These are phyloP conservation scores for Malurus elegans DNA, from an alignment of 2,113 vertebrate species.

Conservation along the genomic window DNA sequence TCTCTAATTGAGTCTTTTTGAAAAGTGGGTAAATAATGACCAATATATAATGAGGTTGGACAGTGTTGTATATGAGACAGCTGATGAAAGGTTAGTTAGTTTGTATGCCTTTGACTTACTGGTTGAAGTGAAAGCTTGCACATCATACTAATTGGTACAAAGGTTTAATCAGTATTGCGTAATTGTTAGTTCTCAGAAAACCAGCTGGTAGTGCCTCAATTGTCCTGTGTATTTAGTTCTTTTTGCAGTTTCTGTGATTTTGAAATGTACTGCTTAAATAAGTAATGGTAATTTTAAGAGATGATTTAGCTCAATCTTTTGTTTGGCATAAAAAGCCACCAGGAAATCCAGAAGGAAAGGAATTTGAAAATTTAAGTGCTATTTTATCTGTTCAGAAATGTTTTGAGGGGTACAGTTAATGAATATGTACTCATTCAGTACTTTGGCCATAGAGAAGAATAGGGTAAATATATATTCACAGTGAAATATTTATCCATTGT, in stretches of 20 bases:
- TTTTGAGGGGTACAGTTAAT: neutral
- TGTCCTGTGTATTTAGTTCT: neutral
- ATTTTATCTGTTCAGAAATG: neutral
- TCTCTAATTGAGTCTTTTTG: neutral
- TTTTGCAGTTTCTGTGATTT: neutral
- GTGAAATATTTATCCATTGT: neutral
- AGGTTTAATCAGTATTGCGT: neutral
- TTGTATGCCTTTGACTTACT: neutral
- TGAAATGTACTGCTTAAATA: neutral
- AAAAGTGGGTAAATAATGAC: neutral
- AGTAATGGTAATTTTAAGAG: neutral
- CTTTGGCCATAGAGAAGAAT: neutral
- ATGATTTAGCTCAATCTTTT: neutral
- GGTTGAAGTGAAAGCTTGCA: neutral
- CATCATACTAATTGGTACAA: neutral
- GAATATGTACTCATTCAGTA: neutral
- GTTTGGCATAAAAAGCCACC: neutral
- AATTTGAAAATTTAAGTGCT: neutral
- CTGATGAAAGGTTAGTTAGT: neutral
- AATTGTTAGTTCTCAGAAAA: neutral
- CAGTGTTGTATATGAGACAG: neutral
- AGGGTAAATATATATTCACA: neutral
- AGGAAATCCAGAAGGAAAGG: neutral
- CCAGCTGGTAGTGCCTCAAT: neutral
- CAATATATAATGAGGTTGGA: neutral